A percentile compares a stretch with the other conserved stretches of the same genome.
These are phyloP conservation scores for Raja brachyura DNA, from an alignment of 2,113 vertebrate species.

Conservation along the genomic window DNA sequence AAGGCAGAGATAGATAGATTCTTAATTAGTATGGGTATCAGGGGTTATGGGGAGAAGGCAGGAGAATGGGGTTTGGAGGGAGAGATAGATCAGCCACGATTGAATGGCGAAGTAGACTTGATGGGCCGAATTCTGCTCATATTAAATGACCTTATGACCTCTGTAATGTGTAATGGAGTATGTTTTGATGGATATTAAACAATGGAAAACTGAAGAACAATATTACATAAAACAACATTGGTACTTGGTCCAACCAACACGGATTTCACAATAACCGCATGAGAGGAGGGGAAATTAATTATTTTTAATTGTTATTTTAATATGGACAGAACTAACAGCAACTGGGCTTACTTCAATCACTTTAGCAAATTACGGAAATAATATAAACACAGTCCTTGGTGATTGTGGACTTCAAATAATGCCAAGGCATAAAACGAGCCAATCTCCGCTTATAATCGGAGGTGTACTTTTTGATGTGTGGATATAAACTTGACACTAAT, in stretches of 20 bases:
- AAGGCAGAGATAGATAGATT: no score
- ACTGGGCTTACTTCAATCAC: neutral
- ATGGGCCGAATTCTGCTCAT: no score
- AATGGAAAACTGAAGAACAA: neutral
- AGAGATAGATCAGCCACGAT: no score
- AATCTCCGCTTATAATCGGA: neutral
- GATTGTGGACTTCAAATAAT: slow-evolving; percentile 2
- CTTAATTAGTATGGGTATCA: no score
- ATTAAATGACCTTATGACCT: neutral
- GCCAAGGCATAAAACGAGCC: neutral
- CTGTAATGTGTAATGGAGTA: neutral
- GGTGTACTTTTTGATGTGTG: slow-evolving; percentile 21
- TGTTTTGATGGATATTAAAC: neutral
- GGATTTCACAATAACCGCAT: neutral
- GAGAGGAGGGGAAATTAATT: neutral
- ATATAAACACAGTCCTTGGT: neutral
- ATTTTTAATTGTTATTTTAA: neutral
- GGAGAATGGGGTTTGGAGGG: no score
- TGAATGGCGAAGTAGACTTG: no score
- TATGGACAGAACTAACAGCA: neutral
- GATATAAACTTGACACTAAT: slow-evolving; percentile 12
- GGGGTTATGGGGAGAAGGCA: no score
- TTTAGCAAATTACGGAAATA: neutral
- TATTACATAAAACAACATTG: neutral
- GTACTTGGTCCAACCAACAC: neutral